phyloP scores from a whole-genome alignment of 2,797 vertebrate species.

The Calcarius lapponicus region DNA sequence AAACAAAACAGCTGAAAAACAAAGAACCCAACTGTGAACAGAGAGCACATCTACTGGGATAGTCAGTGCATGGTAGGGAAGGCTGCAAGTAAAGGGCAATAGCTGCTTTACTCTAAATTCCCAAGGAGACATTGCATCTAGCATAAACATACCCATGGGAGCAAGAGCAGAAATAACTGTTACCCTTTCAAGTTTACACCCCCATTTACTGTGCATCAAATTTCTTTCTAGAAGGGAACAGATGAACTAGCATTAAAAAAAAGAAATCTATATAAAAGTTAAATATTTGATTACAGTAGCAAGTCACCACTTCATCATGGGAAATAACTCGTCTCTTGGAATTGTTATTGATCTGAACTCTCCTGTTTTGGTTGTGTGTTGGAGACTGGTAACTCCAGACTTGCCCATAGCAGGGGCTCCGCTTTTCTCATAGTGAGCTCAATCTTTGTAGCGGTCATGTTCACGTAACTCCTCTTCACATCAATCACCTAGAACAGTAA shows the following conservation, averaged over 20 bases:
- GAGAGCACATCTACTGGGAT: not conserved
- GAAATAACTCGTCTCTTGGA: not conserved
- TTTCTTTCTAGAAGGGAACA: constrained; percentile 32
- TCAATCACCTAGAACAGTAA: constrained; percentile 86
- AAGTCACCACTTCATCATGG: constrained; percentile 66
- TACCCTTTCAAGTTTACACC: not conserved
- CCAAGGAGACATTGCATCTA: not conserved
- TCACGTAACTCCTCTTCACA: constrained; percentile 87
- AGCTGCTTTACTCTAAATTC: not conserved
- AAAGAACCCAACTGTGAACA: not conserved
- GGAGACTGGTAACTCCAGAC: constrained; percentile 87
- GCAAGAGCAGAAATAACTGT: constrained; percentile 20
- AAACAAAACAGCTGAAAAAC: not conserved
- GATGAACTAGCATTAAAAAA: not conserved
- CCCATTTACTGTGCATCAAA: not conserved
- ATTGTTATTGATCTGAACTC: constrained; percentile 52
- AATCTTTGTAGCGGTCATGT: constrained; percentile 94
- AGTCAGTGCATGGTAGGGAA: not conserved
- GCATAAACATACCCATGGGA: not conserved
- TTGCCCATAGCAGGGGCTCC: constrained; percentile 92
- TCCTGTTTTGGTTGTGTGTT: constrained; percentile 62
- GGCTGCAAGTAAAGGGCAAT: not conserved
- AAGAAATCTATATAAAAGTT: constrained; percentile 20
- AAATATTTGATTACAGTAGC: constrained; percentile 69
- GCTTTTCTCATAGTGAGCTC: constrained; percentile 94